Conservation (phyloP, 2,888 invertebrate genomes). For the Leptopilina syphax region DNA sequence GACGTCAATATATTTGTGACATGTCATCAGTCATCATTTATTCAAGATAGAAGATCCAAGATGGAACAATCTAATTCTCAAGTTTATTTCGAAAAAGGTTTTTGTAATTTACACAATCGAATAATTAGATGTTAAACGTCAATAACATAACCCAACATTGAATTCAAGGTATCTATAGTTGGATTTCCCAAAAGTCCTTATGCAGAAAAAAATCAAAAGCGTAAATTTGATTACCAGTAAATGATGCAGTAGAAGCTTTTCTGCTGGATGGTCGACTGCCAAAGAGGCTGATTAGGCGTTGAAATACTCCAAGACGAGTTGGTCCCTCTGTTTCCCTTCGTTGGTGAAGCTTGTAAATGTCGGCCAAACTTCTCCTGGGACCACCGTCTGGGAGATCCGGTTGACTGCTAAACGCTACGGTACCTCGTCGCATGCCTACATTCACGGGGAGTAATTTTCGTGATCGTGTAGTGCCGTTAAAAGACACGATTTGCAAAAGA, state of each 20-base stretch:
- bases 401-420: slow-evolving; percentile 75
- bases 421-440: slow-evolving; percentile 74
- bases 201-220: too few relatives aligned
- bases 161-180: too few relatives aligned
- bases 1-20: too few relatives aligned
- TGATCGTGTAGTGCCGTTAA: slow-evolving; percentile 39
- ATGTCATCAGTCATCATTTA: too few relatives aligned
- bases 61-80: too few relatives aligned
- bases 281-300: slow-evolving; percentile 79
- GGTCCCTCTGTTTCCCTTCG: slow-evolving; percentile 72
- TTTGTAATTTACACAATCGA: too few relatives aligned
- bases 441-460: slow-evolving; percentile 53
- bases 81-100: too few relatives aligned
- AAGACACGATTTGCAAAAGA: slow-evolving; percentile 21
- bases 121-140: too few relatives aligned
- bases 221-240: slow-evolving; percentile 72
- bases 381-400: slow-evolving; percentile 71
- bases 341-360: slow-evolving; percentile 72
- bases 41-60: too few relatives aligned
- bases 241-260: slow-evolving; percentile 83
- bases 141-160: too few relatives aligned
- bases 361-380: slow-evolving; percentile 70
- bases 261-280: slow-evolving; percentile 82
- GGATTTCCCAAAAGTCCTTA: too few relatives aligned
- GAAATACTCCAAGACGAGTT: slow-evolving; percentile 73